Base-by-base conservation (phyloP, 2,888 invertebrate species). In the Ectropis crepuscularia region DNA sequence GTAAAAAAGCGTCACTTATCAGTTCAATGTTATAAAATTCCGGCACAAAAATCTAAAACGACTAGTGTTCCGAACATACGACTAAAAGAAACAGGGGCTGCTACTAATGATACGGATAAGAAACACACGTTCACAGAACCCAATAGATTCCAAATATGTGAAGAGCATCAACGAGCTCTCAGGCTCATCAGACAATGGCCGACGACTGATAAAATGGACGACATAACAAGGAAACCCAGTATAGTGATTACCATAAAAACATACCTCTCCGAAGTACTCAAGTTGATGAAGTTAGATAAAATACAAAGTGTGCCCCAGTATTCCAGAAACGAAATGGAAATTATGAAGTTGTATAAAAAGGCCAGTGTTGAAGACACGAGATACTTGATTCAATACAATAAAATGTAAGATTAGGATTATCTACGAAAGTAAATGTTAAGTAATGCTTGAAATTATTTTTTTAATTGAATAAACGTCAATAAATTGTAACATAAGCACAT, bases 281-380 rank as follows among this genome's bases (percentile, higher is more conserved):
- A 78, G 10, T 69, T 66, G 36, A 73, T 89, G 2, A 79, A 77
- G 58, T 65, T 85, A 10, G 78, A 85, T 61, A 88, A 86, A 76
- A 88, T 89, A 69, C 74, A 85, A 72, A 79, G 64, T 64, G 57
- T 85, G 57, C 80, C 85, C 9, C 65, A 72, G 9, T 80, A 80
- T 61, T 61, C 61, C 36, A 58, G 73, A n/a, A 59, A 67, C 4
- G 72, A 82, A 36, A 68, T 68, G 50, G 62, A 78, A 63, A 65
- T 71, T 41, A 53, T 82, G 37, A 77, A 74, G 61, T 75, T 89
- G 61, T 88, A 84, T 68, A 78, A 73, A 70, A 73, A 69, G 62
- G 72, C 72, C 12, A 80, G 75, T 63, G 65, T 75, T 46, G 74
- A 78, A 59, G 38, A 67, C 28, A 63, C 63, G 16, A 38, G 63